Evolutionary conservation across 2,113 vertebrate species (phyloP).

Genomic region (Falcunculus frontatus): DNA sequence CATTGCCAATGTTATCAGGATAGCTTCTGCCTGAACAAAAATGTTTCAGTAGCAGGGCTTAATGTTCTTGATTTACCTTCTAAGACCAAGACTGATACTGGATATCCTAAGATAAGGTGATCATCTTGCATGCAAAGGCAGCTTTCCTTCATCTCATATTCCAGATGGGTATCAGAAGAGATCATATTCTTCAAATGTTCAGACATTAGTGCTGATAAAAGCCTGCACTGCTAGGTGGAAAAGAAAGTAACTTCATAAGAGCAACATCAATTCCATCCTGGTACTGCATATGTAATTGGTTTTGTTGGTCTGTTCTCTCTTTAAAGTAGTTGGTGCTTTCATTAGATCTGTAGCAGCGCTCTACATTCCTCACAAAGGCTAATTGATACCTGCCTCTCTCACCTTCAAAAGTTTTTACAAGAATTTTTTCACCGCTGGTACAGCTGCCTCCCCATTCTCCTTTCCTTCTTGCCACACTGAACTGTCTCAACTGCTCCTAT

Average conservation of each 20-base stretch:
- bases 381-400: background rate
- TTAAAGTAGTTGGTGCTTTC: background rate
- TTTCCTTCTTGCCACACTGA: background rate
- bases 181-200: constrained; percentile 17
- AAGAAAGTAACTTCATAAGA: background rate
- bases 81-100: background rate
- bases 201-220: background rate
- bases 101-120: constrained; percentile 21
- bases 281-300: background rate
- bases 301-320: background rate
- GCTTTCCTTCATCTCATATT: constrained; percentile 8
- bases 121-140: constrained; percentile 23
- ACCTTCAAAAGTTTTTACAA: background rate
- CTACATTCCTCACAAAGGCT: background rate
- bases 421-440: background rate
- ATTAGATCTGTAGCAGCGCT: background rate
- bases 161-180: background rate
- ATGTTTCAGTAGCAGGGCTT: background rate
- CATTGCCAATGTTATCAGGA: background rate
- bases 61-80: constrained; percentile 3
- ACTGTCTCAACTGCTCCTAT: background rate
- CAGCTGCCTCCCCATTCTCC: background rate
- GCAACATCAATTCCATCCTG: background rate
- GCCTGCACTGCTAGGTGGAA: background rate
- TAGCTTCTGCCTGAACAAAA: background rate